Evolutionary conservation across 2,888 invertebrate genomes (phyloP).

Genomic region (Hypomecis punctinalis): DNA sequence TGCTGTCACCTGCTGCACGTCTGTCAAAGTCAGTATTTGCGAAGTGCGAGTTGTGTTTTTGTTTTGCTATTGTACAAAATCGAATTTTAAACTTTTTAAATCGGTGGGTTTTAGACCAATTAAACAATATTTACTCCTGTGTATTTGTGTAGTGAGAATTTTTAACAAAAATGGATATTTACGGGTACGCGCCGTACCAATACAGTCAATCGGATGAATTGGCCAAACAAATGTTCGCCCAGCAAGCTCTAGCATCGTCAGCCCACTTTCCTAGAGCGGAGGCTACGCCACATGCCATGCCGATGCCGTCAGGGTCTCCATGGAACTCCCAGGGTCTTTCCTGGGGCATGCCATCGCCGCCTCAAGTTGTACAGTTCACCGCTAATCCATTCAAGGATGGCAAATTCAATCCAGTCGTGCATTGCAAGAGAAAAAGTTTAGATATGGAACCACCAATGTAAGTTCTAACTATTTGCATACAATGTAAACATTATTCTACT

Average conservation of each 20-base stretch:
- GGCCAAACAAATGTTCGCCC: constrained; percentile 73
- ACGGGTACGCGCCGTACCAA: constrained; percentile 67
- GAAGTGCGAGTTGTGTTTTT: neutral
- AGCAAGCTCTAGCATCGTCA: constrained; percentile 66
- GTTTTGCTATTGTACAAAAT: constrained; percentile 4
- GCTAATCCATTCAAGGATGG: constrained; percentile 59
- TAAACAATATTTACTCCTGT: neutral
- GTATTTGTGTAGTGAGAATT: neutral
- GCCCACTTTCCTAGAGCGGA: constrained; percentile 54
- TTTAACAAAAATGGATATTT: constrained; percentile 67
- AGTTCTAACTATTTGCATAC: constrained; percentile 52
- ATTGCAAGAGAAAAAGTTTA: constrained; percentile 77
- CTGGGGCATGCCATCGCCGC: constrained; percentile 79
- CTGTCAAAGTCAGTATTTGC: neutral
- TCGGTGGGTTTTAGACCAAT: neutral
- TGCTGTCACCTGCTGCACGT: neutral
- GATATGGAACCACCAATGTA: constrained; percentile 80
- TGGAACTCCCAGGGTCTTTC: constrained; percentile 83
- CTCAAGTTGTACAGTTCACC: constrained; percentile 78
- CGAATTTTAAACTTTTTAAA: too few relatives aligned
- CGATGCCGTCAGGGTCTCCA: constrained; percentile 72
- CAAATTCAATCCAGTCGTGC: constrained; percentile 56
- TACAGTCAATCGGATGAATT: constrained; percentile 73
- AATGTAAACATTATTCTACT: neutral
- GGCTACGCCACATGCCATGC: constrained; percentile 68